These are phyloP conservation scores for Amphimallon solstitiale DNA, from an alignment of 2,888 invertebrate genomes.

Conservation along the genomic window DNA sequence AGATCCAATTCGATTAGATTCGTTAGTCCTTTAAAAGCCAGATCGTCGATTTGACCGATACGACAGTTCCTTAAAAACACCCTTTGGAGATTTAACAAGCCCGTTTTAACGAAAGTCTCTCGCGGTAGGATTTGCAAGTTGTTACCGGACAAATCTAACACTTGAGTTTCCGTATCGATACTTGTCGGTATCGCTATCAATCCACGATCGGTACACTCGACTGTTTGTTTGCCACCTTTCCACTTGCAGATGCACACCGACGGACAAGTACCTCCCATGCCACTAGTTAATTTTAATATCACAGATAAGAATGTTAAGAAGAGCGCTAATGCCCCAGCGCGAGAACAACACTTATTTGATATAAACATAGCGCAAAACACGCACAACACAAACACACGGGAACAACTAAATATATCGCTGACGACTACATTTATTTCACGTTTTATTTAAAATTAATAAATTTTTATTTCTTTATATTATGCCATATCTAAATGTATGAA, in stretches of 20 bases:
- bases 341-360: constrained; percentile 32
- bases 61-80: constrained; percentile 85
- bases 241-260: constrained; percentile 89
- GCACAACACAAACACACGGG: neutral
- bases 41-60: constrained; percentile 85
- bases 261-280: constrained; percentile 74
- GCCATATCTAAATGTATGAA: constrained; percentile 1
- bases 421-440: constrained; percentile 12
- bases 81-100: constrained; percentile 86
- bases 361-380: constrained; percentile 35
- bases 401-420: neutral
- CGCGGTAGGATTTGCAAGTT: constrained; percentile 84
- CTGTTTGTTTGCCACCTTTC: constrained; percentile 94
- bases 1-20: constrained; percentile 91
- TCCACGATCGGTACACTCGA: constrained; percentile 86
- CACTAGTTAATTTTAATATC: constrained; percentile 54
- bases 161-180: constrained; percentile 89
- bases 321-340: constrained; percentile 25
- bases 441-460: neutral
- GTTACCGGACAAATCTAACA: constrained; percentile 89
- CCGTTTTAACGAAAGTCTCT: constrained; percentile 83
- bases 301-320: constrained; percentile 45
- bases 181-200: constrained; percentile 86
- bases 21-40: constrained; percentile 86
- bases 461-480: neutral